Percentiles rank a stretch among this genome's conserved stretches.
These are phyloP conservation scores for Hemiprocne comata DNA, from an alignment of 2,113 vertebrate genomes.

Conservation along the genomic window DNA sequence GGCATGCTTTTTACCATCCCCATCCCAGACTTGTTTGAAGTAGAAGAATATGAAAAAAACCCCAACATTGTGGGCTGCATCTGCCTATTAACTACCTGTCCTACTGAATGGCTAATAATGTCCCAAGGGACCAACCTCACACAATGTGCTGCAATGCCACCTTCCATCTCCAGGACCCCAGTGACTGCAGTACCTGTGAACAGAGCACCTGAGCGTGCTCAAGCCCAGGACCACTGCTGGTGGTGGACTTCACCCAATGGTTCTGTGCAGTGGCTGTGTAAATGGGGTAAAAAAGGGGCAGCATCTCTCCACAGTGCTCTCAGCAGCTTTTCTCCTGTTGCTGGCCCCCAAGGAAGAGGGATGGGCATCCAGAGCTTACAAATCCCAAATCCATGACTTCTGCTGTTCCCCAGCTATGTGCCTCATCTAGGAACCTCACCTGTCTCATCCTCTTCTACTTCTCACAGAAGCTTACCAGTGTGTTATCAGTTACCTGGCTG, in stretches of 20 bases:
- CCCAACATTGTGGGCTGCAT: not conserved
- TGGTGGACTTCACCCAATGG: fast-evolving
- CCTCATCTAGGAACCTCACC: not conserved
- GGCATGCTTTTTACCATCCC: not conserved
- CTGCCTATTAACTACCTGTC: not conserved
- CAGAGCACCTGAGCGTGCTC: not conserved
- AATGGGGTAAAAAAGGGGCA: not conserved
- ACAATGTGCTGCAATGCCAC: not conserved
- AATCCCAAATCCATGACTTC: not conserved
- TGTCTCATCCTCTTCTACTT: not conserved
- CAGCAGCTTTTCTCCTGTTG: not conserved
- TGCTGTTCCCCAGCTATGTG: not conserved
- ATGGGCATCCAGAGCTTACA: not conserved
- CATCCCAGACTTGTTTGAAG: not conserved
- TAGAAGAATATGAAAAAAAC: fast-evolving
- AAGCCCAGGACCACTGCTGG: not conserved
- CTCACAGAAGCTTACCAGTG: not conserved
- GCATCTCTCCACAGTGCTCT: not conserved
- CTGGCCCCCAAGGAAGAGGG: not conserved
- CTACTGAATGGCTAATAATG: not conserved
- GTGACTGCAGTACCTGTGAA: not conserved
- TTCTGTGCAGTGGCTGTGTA: not conserved
- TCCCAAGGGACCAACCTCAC: not conserved
- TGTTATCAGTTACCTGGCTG: not conserved
- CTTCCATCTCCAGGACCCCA: not conserved